A percentile compares a stretch with the other conserved stretches of the same genome.
These are phyloP conservation scores for Drosophila infuscata DNA, from an alignment of 2,888 invertebrate genomes.

Conservation along the genomic window DNA sequence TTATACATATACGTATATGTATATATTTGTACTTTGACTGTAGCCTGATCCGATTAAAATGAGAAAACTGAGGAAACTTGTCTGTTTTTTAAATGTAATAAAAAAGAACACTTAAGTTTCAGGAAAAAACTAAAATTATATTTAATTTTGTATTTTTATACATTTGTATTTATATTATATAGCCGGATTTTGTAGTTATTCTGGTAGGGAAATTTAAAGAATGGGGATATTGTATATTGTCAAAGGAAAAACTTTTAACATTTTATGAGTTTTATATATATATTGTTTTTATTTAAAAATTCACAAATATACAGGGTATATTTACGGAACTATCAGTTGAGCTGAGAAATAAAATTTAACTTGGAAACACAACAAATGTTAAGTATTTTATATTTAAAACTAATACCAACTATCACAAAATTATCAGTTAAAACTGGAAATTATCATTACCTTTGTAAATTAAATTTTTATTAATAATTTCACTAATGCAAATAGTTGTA, in stretches of 20 bases:
- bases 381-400: not conserved
- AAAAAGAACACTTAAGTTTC: too few relatives aligned
- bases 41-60: too few relatives aligned
- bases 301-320: too few relatives aligned
- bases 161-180: not conserved
- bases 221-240: not conserved
- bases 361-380: not conserved
- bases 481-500: not conserved
- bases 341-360: not conserved
- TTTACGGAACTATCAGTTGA: not conserved
- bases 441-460: not conserved
- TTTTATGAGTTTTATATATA: not conserved
- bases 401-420: not conserved
- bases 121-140: not conserved
- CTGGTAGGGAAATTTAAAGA: too few relatives aligned
- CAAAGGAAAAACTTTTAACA: not conserved
- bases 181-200: rapidly evolving
- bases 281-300: too few relatives aligned
- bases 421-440: not conserved
- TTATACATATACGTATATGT: too few relatives aligned
- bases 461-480: not conserved
- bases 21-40: too few relatives aligned
- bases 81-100: too few relatives aligned
- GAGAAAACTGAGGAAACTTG: too few relatives aligned
- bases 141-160: too few relatives aligned